A percentile compares a stretch with the other conserved stretches of the same genome.
Evolutionary conservation across 2,113 vertebrate genomes (phyloP).

Genomic region (Heptranchias perlo): DNA sequence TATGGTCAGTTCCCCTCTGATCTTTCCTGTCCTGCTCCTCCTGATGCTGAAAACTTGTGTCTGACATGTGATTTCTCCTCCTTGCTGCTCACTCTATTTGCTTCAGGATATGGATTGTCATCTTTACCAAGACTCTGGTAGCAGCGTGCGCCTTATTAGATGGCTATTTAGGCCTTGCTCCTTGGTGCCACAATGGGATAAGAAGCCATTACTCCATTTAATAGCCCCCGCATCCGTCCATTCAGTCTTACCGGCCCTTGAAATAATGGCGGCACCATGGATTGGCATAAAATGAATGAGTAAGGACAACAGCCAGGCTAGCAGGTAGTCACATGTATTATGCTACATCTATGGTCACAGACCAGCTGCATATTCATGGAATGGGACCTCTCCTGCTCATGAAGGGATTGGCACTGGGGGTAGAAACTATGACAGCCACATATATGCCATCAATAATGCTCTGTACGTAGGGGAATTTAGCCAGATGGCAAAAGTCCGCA

Average conservation of each 20-base stretch:
- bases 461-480: too few relatives aligned
- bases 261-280: background rate
- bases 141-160: too few relatives aligned
- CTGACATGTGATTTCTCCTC: too few relatives aligned
- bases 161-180: too few relatives aligned
- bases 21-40: too few relatives aligned
- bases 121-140: too few relatives aligned
- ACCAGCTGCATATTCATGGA: background rate
- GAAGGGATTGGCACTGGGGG: background rate
- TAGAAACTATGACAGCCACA: background rate
- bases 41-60: too few relatives aligned
- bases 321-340: background rate
- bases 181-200: too few relatives aligned
- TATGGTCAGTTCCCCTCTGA: too few relatives aligned
- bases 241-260: background rate
- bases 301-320: background rate
- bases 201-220: background rate
- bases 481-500: too few relatives aligned
- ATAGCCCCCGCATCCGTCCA: background rate
- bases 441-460: background rate
- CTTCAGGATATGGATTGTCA: too few relatives aligned
- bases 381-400: background rate
- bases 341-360: background rate
- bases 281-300: background rate
- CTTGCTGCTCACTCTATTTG: too few relatives aligned